Evolutionary conservation across 2,797 vertebrate genomes (phyloP).

Genomic region (Peromyscus nudipes): DNA sequence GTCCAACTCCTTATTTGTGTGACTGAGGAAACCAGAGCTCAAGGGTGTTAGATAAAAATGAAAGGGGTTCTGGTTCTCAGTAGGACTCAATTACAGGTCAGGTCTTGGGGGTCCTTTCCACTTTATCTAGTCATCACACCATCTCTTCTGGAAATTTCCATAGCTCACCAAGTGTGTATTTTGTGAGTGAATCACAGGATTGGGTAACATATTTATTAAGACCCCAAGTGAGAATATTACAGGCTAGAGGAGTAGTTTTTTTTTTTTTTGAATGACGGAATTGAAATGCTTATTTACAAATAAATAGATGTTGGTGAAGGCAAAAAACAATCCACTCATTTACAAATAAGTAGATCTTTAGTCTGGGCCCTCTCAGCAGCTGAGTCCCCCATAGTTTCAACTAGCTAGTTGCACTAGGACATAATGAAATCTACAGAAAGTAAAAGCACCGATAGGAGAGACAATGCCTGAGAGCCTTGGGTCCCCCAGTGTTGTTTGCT

Average conservation of each 20-base stretch:
- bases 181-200: not conserved
- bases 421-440: not conserved
- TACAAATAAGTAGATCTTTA: not conserved
- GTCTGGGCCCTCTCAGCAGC: not conserved
- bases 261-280: conserved; percentile 8
- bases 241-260: not conserved
- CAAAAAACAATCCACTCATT: not conserved
- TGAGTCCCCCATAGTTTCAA: not conserved
- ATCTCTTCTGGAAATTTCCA: not conserved
- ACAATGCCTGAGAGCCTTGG: not conserved
- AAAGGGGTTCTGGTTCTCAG: not conserved
- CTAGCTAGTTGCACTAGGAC: not conserved
- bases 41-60: not conserved
- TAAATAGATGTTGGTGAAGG: not conserved
- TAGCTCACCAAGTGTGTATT: not conserved
- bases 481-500: not conserved
- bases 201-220: not conserved
- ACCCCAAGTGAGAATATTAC: not conserved
- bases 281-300: not conserved
- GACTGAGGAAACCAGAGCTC: not conserved
- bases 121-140: not conserved
- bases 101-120: not conserved
- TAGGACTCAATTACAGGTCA: not conserved
- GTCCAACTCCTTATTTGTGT: not conserved
- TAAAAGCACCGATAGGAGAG: not conserved